These are phyloP conservation scores for Perca flavescens DNA, from an alignment of 2,113 vertebrate genomes.

Conservation along the genomic window DNA sequence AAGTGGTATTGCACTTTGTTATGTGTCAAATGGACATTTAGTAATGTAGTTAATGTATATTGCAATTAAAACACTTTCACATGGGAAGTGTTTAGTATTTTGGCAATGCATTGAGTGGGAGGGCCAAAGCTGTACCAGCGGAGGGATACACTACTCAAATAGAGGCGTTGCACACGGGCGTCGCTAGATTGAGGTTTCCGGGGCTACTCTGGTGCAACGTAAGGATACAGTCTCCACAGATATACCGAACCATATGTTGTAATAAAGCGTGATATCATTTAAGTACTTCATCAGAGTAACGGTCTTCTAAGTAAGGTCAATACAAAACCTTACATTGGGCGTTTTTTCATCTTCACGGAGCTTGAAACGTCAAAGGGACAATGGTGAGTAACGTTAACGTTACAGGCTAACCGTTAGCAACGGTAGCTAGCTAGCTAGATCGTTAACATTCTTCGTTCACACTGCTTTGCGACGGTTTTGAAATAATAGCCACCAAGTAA, in stretches of 20 bases:
- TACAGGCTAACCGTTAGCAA: slow-evolving; percentile 22
- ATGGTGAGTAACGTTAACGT: slow-evolving; percentile 75
- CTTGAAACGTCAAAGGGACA: slow-evolving; percentile 55
- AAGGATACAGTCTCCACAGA: slow-evolving; percentile 1
- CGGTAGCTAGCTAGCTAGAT: slow-evolving; percentile 6
- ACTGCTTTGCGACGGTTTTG: background rate
- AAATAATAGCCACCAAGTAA: background rate
- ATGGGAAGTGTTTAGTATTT: background rate
- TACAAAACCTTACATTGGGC: background rate
- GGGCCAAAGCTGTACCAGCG: slow-evolving; percentile 41
- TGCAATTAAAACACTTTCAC: background rate
- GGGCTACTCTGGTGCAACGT: slow-evolving; percentile 44
- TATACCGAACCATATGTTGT: background rate
- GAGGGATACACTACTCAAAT: slow-evolving; percentile 62
- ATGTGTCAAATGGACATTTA: background rate
- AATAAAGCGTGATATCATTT: background rate
- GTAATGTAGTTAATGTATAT: background rate
- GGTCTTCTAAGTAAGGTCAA: background rate
- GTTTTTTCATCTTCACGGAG: slow-evolving; percentile 42
- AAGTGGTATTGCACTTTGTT: background rate
- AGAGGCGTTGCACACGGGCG: slow-evolving; percentile 12
- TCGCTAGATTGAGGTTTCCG: slow-evolving; percentile 58
- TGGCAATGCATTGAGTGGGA: background rate
- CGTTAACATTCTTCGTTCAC: background rate
- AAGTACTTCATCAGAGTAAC: background rate